A percentile compares a stretch with the other conserved stretches of the same genome.
phyloP scores from a whole-genome alignment of 2,888 invertebrate genomes.

The Orthonychiurus folsomi region DNA sequence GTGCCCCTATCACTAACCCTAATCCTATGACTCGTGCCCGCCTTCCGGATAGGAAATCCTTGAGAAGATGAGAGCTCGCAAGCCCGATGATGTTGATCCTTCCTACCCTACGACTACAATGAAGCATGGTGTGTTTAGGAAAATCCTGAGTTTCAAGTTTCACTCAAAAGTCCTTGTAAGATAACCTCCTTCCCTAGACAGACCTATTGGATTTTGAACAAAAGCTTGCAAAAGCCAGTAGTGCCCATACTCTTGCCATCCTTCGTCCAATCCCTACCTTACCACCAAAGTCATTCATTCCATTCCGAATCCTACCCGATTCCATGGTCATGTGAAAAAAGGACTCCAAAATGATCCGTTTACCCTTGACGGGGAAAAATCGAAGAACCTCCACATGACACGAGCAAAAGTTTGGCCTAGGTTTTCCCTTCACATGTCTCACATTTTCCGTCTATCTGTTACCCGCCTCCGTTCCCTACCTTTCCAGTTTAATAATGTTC shows the following conservation, averaged over 20 bases:
- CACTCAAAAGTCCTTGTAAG: conserved; percentile 1
- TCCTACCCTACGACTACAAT: not conserved
- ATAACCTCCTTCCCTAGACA: conserved; percentile 7
- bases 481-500: not conserved
- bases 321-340: conserved; percentile 6
- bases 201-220: too few relatives aligned
- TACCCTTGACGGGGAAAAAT: conserved; percentile 11
- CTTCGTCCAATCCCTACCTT: too few relatives aligned
- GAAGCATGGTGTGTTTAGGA: not conserved
- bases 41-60: not conserved
- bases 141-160: not conserved
- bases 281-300: not conserved
- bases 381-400: conserved; percentile 13
- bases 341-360: conserved; percentile 5
- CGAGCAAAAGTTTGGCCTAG: not conserved
- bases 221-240: too few relatives aligned
- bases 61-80: not conserved
- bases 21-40: too few relatives aligned
- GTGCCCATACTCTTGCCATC: not conserved
- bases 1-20: too few relatives aligned
- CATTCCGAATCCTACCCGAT: not conserved
- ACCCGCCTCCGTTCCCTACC: not conserved
- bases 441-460: not conserved
- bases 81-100: not conserved
- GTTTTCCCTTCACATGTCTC: not conserved